Conservation (phyloP, 1,140 invertebrate genomes). For the Micrasema longulum region DNA sequence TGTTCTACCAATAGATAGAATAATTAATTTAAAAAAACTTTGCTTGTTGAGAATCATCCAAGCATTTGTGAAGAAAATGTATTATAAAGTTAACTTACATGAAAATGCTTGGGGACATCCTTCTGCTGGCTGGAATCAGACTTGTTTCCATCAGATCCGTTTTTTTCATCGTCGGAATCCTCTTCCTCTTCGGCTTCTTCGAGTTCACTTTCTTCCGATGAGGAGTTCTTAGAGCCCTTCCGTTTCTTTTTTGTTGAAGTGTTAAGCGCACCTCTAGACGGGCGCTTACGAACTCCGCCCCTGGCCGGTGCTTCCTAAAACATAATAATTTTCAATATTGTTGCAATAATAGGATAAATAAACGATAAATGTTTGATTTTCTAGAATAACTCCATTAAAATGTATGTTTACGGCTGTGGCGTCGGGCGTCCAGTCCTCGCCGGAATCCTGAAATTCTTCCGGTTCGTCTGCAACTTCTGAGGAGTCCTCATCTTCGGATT, state of each 20-base stretch:
- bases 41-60: too few relatives aligned
- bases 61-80: neutral
- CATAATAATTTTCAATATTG: too few relatives aligned
- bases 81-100: constrained; percentile 58
- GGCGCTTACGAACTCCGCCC: constrained; percentile 33
- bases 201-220: constrained; percentile 60
- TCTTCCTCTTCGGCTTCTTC: constrained; percentile 64
- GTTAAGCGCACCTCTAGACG: constrained; percentile 1
- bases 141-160: constrained; percentile 67
- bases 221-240: constrained; percentile 45
- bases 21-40: too few relatives aligned
- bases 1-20: too few relatives aligned
- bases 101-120: constrained; percentile 69
- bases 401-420: constrained; percentile 62
- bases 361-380: too few relatives aligned
- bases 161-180: constrained; percentile 61
- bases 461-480: constrained; percentile 63
- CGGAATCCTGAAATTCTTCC: constrained; percentile 68
- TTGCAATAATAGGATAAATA: too few relatives aligned
- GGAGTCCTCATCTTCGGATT: constrained; percentile 63
- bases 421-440: constrained; percentile 69
- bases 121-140: constrained; percentile 68
- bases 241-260: constrained; percentile 43
- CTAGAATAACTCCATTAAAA: constrained; percentile 18
- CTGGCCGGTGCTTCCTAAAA: constrained; percentile 30